These are phyloP conservation scores for Phoronis australis DNA, from an alignment of 2,888 invertebrate genomes.

Conservation along the genomic window DNA sequence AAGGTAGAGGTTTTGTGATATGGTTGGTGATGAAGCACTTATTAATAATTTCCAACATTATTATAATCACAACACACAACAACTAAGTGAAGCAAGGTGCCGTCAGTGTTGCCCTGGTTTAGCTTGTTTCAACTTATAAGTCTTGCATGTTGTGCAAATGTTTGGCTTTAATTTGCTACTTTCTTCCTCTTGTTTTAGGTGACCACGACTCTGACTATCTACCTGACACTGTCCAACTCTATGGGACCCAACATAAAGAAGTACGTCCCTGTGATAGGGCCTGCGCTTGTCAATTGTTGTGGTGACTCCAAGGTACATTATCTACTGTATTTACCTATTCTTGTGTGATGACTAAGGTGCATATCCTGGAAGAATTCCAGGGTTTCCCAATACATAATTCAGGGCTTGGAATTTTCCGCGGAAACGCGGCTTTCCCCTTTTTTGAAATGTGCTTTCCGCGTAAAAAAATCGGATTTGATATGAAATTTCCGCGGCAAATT, in stretches of 20 bases:
- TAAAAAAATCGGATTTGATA: too few relatives aligned
- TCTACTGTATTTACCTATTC: too few relatives aligned
- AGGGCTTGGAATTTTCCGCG: too few relatives aligned
- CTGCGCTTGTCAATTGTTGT: slow-evolving; percentile 68
- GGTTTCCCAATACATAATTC: too few relatives aligned
- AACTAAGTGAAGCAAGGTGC: too few relatives aligned
- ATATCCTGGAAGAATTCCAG: too few relatives aligned
- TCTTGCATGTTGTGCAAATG: neutral
- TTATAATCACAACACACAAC: neutral
- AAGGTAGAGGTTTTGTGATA: neutral
- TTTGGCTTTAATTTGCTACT: neutral
- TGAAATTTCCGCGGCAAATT: too few relatives aligned
- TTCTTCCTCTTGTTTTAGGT: slow-evolving; percentile 54
- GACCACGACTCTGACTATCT: slow-evolving; percentile 75
- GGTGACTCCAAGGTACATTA: slow-evolving; percentile 74
- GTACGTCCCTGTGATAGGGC: slow-evolving; percentile 75
- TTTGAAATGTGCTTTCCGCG: too few relatives aligned
- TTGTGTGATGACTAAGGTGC: too few relatives aligned
- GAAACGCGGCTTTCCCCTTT: too few relatives aligned
- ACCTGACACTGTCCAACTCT: slow-evolving; percentile 73
- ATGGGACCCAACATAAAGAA: slow-evolving; percentile 75
- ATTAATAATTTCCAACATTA: neutral
- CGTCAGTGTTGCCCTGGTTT: too few relatives aligned
- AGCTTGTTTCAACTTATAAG: too few relatives aligned
- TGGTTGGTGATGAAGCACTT: neutral